A percentile compares a stretch with the other conserved stretches of the same genome.
These are phyloP conservation scores for Drosophila histrio DNA, from an alignment of 2,888 invertebrate genomes.

Conservation along the genomic window DNA sequence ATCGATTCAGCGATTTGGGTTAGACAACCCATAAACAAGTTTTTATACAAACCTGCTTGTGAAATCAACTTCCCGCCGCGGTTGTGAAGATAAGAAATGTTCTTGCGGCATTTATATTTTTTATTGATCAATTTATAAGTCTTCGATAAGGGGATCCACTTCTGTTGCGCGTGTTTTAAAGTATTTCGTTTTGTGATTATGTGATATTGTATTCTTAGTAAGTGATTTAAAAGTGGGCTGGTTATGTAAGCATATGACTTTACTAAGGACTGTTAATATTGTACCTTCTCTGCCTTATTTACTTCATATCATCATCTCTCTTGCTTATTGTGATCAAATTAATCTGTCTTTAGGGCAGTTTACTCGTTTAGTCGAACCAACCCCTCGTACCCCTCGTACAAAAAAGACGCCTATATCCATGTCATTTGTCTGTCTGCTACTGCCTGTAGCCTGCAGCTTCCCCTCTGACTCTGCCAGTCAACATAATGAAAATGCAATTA, in stretches of 20 bases:
- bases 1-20: slow-evolving; percentile 46
- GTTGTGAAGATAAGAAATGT: slow-evolving; percentile 52
- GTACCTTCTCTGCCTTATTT: background rate
- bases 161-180: slow-evolving; percentile 28
- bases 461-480: slow-evolving; percentile 61
- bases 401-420: slow-evolving; percentile 64
- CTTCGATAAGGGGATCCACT: slow-evolving; percentile 54
- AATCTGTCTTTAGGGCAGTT: slow-evolving; percentile 36
- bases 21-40: slow-evolving; percentile 25
- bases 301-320: background rate
- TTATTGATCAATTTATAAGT: slow-evolving; percentile 52
- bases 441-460: background rate
- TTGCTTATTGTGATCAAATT: slow-evolving; percentile 13
- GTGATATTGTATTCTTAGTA: slow-evolving; percentile 1
- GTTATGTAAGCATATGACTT: slow-evolving; percentile 24
- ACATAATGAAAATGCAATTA: slow-evolving; percentile 84
- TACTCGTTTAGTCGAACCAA: background rate
- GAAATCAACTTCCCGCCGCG: slow-evolving; percentile 51
- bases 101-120: slow-evolving; percentile 28
- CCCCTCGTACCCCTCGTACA: slow-evolving; percentile 10
- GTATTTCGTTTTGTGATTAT: slow-evolving; percentile 13
- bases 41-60: slow-evolving; percentile 49
- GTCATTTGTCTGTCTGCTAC: slow-evolving; percentile 72
- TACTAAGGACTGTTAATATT: background rate
- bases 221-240: slow-evolving; percentile 4